These are phyloP conservation scores for Artibeus jamaicensis DNA, from an alignment of 2,797 vertebrate species.

Conservation along the genomic window DNA sequence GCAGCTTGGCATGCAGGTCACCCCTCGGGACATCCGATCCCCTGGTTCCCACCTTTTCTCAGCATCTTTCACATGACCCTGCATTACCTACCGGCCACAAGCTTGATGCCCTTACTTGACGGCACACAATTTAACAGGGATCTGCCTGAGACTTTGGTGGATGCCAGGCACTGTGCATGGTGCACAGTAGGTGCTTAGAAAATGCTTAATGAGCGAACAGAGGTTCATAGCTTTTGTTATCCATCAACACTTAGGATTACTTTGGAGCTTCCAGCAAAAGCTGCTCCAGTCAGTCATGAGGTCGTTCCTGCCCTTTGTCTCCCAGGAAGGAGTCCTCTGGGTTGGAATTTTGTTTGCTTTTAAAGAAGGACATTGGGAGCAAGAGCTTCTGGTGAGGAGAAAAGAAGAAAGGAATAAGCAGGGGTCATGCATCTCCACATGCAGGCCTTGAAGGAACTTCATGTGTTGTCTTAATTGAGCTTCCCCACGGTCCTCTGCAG, in stretches of 20 bases:
- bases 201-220: neutral
- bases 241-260: neutral
- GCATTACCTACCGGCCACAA: accelerated
- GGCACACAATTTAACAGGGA: accelerated
- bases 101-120: neutral
- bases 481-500: neutral
- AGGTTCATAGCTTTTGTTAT: neutral
- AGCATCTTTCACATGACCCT: neutral
- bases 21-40: neutral
- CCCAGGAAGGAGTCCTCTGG: neutral
- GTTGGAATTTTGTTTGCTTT: neutral
- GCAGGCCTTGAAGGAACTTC: neutral
- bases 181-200: neutral
- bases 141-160: neutral
- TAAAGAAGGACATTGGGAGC: neutral
- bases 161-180: neutral
- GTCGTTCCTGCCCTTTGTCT: neutral
- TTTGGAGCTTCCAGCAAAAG: neutral
- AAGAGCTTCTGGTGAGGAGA: neutral
- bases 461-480: accelerated
- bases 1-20: neutral
- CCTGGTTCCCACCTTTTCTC: neutral
- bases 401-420: neutral
- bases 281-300: neutral
- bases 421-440: accelerated